Evolutionary conservation across 2,113 vertebrate genomes (phyloP).

Genomic region (Lagopus leucura): DNA sequence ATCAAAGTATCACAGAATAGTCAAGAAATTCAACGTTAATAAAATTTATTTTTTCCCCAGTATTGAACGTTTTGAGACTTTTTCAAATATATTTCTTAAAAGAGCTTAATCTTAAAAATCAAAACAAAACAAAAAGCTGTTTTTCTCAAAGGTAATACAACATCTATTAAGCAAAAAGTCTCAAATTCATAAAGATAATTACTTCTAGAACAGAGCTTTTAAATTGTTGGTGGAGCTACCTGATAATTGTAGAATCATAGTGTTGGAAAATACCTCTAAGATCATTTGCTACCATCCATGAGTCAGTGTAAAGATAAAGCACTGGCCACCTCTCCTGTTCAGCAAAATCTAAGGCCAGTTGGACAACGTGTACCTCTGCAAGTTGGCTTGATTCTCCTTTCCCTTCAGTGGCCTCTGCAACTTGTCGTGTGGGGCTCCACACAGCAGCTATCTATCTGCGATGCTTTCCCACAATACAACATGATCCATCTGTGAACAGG

Average conservation of each 20-base stretch:
- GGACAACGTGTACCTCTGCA: too few relatives aligned
- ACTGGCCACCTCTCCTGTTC: too few relatives aligned
- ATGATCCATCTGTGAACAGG: too few relatives aligned
- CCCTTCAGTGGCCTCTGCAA: too few relatives aligned
- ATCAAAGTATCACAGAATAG: conserved; percentile 30
- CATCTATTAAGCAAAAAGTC: not conserved
- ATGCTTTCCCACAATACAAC: too few relatives aligned
- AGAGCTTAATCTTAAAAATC: not conserved
- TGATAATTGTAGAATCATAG: not conserved
- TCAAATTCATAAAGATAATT: not conserved
- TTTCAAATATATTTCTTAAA: not conserved
- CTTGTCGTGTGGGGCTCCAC: too few relatives aligned
- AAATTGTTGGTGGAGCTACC: not conserved
- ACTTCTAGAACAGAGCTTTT: not conserved
- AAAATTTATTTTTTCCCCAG: not conserved
- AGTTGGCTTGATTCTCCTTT: too few relatives aligned
- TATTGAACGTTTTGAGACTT: not conserved
- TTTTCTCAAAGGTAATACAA: not conserved
- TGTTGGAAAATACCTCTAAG: too few relatives aligned
- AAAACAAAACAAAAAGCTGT: not conserved
- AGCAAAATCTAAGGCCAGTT: too few relatives aligned
- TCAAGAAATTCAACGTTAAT: not conserved
- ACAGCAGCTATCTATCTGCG: too few relatives aligned
- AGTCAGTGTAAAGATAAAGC: too few relatives aligned
- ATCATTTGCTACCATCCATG: too few relatives aligned